phyloP scores from a whole-genome alignment of 2,888 invertebrate genomes.

The Drosophila affinis region DNA sequence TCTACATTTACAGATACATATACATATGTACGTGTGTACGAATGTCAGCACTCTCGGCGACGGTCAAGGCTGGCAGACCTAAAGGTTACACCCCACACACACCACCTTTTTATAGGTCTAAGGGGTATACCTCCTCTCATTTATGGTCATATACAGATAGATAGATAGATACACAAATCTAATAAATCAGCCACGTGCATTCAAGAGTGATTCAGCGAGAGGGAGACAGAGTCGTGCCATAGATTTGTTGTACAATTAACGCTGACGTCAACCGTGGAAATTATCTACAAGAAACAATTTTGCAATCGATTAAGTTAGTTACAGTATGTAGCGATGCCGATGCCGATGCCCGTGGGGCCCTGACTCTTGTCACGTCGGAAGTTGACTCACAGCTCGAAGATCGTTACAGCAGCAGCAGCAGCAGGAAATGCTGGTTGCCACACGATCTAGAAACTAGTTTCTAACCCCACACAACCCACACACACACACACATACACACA shows the following conservation, averaged over 20 bases:
- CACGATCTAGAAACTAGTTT: conserved; percentile 45
- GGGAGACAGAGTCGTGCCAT: conserved; percentile 36
- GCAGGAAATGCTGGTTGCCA: conserved; percentile 47
- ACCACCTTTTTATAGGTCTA: conserved; percentile 4
- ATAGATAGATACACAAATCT: conserved; percentile 18
- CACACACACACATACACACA: conserved; percentile 5
- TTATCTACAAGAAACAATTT: conserved; percentile 78
- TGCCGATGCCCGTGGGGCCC: background rate
- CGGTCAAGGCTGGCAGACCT: conserved; percentile 65
- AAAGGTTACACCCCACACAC: conserved; percentile 29
- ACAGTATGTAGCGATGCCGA: background rate
- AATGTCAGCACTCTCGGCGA: conserved; percentile 45
- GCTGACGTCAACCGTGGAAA: conserved; percentile 72
- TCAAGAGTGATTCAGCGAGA: conserved; percentile 64
- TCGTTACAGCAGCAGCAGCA: conserved; percentile 1
- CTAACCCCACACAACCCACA: conserved; percentile 19
- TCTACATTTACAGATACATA: conserved; percentile 6
- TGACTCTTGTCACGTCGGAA: conserved; percentile 71
- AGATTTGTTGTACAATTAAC: conserved; percentile 63
- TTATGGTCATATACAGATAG: conserved; percentile 10
- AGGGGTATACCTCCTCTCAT: background rate
- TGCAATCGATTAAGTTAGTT: conserved; percentile 66
- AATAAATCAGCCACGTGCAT: conserved; percentile 77
- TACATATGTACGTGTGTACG: conserved; percentile 20
- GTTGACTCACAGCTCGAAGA: conserved; percentile 60